Evolutionary conservation across 2,113 vertebrate species (phyloP), one percentile per base, ranked within the genome.

Genomic region (Lichenostomus cassidix): DNA sequence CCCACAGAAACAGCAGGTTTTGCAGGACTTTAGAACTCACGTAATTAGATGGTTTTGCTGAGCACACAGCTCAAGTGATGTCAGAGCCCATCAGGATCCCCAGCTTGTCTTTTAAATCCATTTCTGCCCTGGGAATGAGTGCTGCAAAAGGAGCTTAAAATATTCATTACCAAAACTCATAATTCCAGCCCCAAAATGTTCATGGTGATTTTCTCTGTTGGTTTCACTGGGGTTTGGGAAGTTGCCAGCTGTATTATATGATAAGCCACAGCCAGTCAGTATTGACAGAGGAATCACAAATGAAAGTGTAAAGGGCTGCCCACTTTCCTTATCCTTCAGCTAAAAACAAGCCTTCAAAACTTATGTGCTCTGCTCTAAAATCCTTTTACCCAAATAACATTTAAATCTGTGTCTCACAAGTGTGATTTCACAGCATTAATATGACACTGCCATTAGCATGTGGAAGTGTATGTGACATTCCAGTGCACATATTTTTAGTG

Each of bases 121-220:
- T 50, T 82, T 63, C 75, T 65, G 23, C 90, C 44, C 73, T 52
- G 76, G 82, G 63, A 96, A 70, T 3, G 11, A 94, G 59, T 5
- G 18, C 63, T 95, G 44, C 55, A 85, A 83, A 85, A 86, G 69
- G 24, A 93, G 89, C 78, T 93, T 92, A 95, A 91, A 95, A 95
- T 92, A 93, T 60, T 93, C 78, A 60, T 90, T 90, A 89, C 62
- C 83, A 92, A 94, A 97, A 77, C 37, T 59, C 84, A 41, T 91
- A 44, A 44, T 89, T 78, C 47, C 46, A 77, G 50, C 76, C 69
- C 65, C 4, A 12, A 75, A 96, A 42, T 7, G 47, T 49, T 88
- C 47, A 78, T 3, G 44, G 88, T 71, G 88, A 83, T 96, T 95
- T 96, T 86, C 90, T 90, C 28, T 2, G 39, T 52, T 67, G 86